Conservation (phyloP, 2,888 invertebrate species). For the Aethes cnicana region DNA sequence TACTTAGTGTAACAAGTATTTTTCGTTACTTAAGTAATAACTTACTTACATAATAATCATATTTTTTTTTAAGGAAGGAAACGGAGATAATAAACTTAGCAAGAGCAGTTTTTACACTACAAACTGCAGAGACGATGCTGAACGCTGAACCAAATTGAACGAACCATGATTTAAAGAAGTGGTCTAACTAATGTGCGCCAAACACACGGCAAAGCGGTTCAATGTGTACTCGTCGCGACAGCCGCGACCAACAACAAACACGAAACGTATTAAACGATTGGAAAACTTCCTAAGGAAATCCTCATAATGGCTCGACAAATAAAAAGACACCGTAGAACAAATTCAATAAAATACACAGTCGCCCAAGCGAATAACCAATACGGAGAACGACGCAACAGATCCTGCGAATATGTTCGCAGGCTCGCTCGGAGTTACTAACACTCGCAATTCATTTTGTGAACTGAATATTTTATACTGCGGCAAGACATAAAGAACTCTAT, state of each 20-base stretch:
- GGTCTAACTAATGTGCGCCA: constrained; percentile 50
- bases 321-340: constrained; percentile 63
- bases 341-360: constrained; percentile 62
- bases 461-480: constrained; percentile 74
- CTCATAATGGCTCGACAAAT: constrained; percentile 46
- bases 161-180: constrained; percentile 19
- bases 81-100: neutral
- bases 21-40: too few relatives aligned
- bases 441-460: constrained; percentile 82
- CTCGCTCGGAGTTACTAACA: constrained; percentile 81
- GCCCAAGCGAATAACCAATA: constrained; percentile 65
- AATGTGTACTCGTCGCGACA: constrained; percentile 53
- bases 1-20: too few relatives aligned
- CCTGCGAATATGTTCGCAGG: constrained; percentile 79
- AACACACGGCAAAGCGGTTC: constrained; percentile 54
- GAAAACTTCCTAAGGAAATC: constrained; percentile 58
- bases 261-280: constrained; percentile 64
- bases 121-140: constrained; percentile 10
- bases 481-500: constrained; percentile 66
- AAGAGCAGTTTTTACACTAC: neutral
- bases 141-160: constrained; percentile 33
- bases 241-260: constrained; percentile 62
- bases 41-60: too few relatives aligned
- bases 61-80: neutral
- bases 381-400: constrained; percentile 77